phyloP scores from a whole-genome alignment of 2,113 vertebrate species.

The Thamnaconus septentrionalis region DNA sequence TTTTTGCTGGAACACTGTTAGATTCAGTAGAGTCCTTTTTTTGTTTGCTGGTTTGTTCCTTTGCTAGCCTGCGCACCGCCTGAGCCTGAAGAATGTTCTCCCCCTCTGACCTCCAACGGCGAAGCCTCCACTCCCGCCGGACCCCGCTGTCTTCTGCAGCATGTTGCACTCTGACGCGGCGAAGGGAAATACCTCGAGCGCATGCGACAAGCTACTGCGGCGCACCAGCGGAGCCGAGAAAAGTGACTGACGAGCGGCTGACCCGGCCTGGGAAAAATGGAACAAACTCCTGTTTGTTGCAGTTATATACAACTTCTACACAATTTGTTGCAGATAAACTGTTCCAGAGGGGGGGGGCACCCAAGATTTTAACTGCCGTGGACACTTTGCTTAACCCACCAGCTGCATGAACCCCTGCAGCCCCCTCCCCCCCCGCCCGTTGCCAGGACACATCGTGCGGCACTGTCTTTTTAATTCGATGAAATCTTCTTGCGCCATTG shows the following conservation, averaged over 20 bases:
- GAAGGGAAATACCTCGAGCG: slow-evolving; percentile 29
- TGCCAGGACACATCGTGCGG: slow-evolving; percentile 15
- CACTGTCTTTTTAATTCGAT: slow-evolving; percentile 58
- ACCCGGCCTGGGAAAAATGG: slow-evolving; percentile 3
- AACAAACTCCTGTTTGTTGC: too few relatives aligned
- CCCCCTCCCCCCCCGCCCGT: not conserved
- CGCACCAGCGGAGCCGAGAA: not conserved
- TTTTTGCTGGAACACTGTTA: slow-evolving; percentile 1
- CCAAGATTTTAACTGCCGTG: slow-evolving; percentile 15
- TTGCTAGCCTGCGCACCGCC: too few relatives aligned
- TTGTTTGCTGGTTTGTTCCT: slow-evolving; percentile 2
- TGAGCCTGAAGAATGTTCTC: too few relatives aligned
- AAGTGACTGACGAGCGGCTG: not conserved
- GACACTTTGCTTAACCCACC: slow-evolving; percentile 32
- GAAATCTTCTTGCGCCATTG: slow-evolving; percentile 47
- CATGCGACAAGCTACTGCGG: slow-evolving; percentile 1
- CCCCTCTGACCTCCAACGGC: slow-evolving; percentile 5
- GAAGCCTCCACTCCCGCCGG: not conserved
- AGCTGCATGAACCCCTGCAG: slow-evolving; percentile 30
- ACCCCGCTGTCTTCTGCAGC: slow-evolving; percentile 16
- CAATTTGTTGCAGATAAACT: too few relatives aligned
- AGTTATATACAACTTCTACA: too few relatives aligned
- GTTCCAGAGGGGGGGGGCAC: too few relatives aligned
- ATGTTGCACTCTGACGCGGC: slow-evolving; percentile 4
- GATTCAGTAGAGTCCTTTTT: too few relatives aligned